Conservation (phyloP, 2,888 invertebrate genomes). For the Nomada lathburiana region DNA sequence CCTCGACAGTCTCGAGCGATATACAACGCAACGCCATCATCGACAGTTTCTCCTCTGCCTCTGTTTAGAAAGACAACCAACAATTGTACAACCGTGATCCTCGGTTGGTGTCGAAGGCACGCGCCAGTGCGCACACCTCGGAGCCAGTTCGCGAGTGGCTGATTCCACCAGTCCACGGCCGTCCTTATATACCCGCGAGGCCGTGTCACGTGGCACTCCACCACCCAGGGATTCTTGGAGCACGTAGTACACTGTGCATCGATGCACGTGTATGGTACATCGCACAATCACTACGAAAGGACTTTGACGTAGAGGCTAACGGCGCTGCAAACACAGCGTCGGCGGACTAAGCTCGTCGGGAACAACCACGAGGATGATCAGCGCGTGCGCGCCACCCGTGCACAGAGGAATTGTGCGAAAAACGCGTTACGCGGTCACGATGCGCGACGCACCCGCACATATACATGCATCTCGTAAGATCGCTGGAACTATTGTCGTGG, state of each 20-base stretch:
- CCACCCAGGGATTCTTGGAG: conserved; percentile 40
- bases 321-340: conserved; percentile 29
- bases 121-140: conserved; percentile 34
- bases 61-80: neutral
- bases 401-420: conserved; percentile 28
- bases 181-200: conserved; percentile 79
- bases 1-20: neutral
- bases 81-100: neutral
- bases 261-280: conserved; percentile 26
- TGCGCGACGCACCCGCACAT: conserved; percentile 7
- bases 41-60: conserved; percentile 25
- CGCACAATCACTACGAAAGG: neutral
- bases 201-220: conserved; percentile 72
- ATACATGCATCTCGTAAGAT: conserved; percentile 33
- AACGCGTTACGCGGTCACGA: conserved; percentile 41
- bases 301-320: conserved; percentile 28
- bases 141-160: conserved; percentile 81
- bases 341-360: conserved; percentile 34
- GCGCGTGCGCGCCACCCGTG: conserved; percentile 58
- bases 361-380: conserved; percentile 48
- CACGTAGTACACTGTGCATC: conserved; percentile 31
- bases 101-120: conserved; percentile 16
- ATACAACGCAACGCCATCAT: conserved; percentile 17
- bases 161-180: conserved; percentile 68
- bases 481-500: conserved; percentile 35